A percentile compares a stretch with the other conserved stretches of the same genome.
phyloP scores from a whole-genome alignment of 2,888 invertebrate species.

The Leuctra nigra region DNA sequence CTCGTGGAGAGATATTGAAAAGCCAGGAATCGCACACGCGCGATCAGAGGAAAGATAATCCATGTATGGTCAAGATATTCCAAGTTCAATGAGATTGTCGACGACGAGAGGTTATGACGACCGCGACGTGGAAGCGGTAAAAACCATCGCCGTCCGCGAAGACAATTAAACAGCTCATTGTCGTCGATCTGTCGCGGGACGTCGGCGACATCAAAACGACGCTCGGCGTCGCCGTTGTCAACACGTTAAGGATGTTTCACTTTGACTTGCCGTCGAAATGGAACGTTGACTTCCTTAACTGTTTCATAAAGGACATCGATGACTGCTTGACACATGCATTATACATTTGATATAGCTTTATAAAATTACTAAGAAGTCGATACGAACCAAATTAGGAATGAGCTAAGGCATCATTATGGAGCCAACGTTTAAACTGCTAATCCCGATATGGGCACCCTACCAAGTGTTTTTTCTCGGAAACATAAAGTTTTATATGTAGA shows the following conservation, averaged over 20 bases:
- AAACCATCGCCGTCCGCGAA: no score
- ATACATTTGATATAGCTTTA: slow-evolving; percentile 18
- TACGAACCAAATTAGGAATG: slow-evolving; percentile 22
- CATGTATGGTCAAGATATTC: slow-evolving; percentile 23
- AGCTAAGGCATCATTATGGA: slow-evolving; percentile 22
- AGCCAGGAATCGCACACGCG: slow-evolving; percentile 7
- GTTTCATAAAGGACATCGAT: slow-evolving; percentile 11
- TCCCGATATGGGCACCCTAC: slow-evolving; percentile 20
- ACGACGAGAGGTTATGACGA: no score
- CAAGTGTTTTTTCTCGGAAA: slow-evolving; percentile 22
- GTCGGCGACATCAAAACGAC: no score
- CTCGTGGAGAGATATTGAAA: neutral
- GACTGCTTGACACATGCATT: slow-evolving; percentile 9
- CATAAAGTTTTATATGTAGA: slow-evolving; percentile 15
- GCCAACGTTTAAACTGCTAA: slow-evolving; percentile 19
- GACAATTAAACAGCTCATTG: no score
- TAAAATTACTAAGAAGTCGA: slow-evolving; percentile 15
- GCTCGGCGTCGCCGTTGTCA: no score
- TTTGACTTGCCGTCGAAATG: neutral
- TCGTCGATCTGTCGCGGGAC: no score
- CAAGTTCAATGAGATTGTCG: slow-evolving; percentile 23
- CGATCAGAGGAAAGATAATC: neutral
- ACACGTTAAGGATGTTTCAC: no score
- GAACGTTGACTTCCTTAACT: slow-evolving; percentile 2
- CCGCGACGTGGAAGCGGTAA: no score